A percentile compares a stretch with the other conserved stretches of the same genome.
Evolutionary conservation across 2,113 vertebrate species (phyloP).

Genomic region (Ptyas mucosa): DNA sequence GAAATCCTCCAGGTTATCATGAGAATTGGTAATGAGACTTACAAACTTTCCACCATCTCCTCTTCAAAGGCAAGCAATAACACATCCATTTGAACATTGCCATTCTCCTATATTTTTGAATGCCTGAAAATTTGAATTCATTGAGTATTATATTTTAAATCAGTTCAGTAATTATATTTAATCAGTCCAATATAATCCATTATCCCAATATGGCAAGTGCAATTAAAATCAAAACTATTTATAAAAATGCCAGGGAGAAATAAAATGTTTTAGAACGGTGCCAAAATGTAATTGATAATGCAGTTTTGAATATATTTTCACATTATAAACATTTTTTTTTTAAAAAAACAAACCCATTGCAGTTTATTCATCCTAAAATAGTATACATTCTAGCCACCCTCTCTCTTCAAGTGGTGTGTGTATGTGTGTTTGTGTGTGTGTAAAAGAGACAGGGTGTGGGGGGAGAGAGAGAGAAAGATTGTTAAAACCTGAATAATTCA

Average conservation of each 20-base stretch:
- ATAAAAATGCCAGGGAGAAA: not conserved
- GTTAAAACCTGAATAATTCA: not conserved
- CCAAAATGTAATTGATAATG: not conserved
- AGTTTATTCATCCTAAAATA: not conserved
- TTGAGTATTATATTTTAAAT: not conserved
- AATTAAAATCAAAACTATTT: not conserved
- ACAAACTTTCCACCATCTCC: not conserved
- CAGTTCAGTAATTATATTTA: not conserved
- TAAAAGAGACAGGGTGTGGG: not conserved
- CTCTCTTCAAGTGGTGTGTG: not conserved
- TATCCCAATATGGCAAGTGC: not conserved
- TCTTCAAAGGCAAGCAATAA: not conserved
- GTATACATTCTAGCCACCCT: not conserved
- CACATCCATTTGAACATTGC: not conserved
- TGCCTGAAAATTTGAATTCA: not conserved
- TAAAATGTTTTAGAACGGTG: not conserved
- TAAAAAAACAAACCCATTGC: not conserved
- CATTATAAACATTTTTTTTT: not conserved
- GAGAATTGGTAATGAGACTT: not conserved
- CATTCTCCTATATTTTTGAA: not conserved
- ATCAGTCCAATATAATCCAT: not conserved
- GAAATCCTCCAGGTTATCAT: not conserved
- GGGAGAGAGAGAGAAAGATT: not conserved
- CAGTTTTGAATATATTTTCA: not conserved
- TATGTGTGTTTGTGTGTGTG: not conserved